phyloP scores from a whole-genome alignment of 2,113 vertebrate species.

The Ondatra zibethicus region DNA sequence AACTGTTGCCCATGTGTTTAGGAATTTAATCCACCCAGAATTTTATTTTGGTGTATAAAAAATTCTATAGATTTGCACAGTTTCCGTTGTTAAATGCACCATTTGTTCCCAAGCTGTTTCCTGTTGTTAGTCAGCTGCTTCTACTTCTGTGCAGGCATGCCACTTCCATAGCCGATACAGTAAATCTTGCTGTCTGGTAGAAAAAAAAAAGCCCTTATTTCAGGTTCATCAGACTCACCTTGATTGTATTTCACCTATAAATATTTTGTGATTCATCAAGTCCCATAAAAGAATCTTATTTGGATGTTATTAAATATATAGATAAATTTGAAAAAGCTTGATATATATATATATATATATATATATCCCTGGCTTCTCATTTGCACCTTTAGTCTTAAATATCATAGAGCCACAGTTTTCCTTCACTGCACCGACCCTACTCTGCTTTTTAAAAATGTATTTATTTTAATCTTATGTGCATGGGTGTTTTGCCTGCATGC shows the following conservation, averaged over 20 bases:
- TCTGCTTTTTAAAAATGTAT: not conserved
- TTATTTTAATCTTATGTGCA: not conserved
- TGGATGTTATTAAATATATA: constrained; percentile 2
- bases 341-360: no score
- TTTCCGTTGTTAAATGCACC: not conserved
- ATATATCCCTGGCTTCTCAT: not conserved
- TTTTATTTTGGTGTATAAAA: not conserved
- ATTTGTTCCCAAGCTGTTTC: not conserved
- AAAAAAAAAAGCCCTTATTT: not conserved
- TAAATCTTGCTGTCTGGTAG: not conserved
- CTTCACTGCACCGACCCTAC: not conserved
- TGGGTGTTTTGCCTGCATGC: not conserved
- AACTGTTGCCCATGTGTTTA: not conserved
- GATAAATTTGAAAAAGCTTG: not conserved
- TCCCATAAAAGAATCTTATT: not conserved
- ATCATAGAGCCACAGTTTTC: not conserved
- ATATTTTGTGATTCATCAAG: constrained; percentile 30
- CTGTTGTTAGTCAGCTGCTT: not conserved
- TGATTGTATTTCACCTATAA: not conserved
- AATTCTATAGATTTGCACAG: not conserved
- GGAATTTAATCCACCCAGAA: not conserved
- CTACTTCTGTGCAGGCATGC: not conserved
- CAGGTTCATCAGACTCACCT: not conserved
- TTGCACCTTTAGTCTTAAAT: constrained; percentile 2
- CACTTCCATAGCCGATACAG: not conserved